phyloP scores from a whole-genome alignment of 2,797 vertebrate genomes.

The Allobates femoralis region DNA sequence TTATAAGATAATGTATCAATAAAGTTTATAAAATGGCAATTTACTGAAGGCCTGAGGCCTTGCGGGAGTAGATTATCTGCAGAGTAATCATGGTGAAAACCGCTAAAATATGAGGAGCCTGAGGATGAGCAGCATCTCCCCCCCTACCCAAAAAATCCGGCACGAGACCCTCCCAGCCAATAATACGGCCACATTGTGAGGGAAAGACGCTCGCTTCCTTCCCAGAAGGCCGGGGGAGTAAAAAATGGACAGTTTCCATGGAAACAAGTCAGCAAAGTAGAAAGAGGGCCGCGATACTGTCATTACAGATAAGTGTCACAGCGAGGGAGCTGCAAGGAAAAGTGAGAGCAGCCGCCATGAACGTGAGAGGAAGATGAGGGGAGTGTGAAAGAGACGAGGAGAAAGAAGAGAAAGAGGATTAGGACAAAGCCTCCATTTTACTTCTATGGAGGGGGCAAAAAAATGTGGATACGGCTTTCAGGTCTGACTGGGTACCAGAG shows the following conservation, averaged over 20 bases:
- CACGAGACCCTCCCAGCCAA: slow-evolving; percentile 45
- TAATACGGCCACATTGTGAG: slow-evolving; percentile 56
- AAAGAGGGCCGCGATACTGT: slow-evolving; percentile 61
- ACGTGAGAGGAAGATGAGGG: not conserved
- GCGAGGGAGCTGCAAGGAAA: slow-evolving; percentile 10
- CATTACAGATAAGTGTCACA: slow-evolving; percentile 61
- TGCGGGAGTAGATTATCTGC: not conserved
- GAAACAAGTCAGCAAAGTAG: slow-evolving; percentile 71
- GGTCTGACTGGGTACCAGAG: no score
- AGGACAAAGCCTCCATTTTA: no score
- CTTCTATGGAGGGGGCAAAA: no score
- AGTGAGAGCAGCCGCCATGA: not conserved
- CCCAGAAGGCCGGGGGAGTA: slow-evolving; percentile 63
- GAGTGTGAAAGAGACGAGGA: not conserved
- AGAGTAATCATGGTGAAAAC: not conserved
- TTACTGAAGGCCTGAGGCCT: not conserved
- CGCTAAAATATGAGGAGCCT: not conserved
- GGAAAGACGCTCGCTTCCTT: slow-evolving; percentile 65
- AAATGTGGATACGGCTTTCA: no score
- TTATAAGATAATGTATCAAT: not conserved
- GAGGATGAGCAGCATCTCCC: not conserved
- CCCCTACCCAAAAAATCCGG: slow-evolving; percentile 59
- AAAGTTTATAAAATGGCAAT: not conserved
- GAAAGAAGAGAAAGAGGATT: no score
- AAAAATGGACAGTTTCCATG: slow-evolving; percentile 72